Conservation (phyloP, 2,797 vertebrate genomes). For the Ceryle rudis region DNA sequence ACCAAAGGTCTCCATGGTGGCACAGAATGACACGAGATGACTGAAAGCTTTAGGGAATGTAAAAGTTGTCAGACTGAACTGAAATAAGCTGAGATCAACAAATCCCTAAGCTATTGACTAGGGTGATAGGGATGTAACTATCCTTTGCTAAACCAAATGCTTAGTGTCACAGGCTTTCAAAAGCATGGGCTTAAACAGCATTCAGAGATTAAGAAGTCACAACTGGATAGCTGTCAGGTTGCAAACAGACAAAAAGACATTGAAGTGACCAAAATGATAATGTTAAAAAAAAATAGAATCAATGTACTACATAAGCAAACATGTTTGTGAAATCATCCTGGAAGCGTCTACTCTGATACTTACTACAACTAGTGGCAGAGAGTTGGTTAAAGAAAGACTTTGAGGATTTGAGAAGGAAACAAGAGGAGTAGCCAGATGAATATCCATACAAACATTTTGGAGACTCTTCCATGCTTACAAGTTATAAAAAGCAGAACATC, state of each 20-base stretch:
- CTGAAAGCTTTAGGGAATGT: not conserved
- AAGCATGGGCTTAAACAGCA: not conserved
- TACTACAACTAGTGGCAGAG: not conserved
- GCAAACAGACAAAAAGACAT: not conserved
- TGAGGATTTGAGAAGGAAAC: not conserved
- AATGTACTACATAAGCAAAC: not conserved
- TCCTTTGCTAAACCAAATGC: not conserved
- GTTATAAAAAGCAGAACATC: not conserved
- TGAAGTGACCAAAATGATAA: not conserved
- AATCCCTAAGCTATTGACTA: not conserved
- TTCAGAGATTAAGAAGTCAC: not conserved
- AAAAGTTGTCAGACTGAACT: not conserved
- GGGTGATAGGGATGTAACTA: not conserved
- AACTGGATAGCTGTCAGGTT: not conserved
- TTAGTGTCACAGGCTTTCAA: not conserved
- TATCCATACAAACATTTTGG: not conserved
- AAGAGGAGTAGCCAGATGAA: not conserved
- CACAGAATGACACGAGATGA: not conserved
- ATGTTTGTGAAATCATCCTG: not conserved
- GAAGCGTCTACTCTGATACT: not conserved
- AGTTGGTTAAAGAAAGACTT: not conserved
- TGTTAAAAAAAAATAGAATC: not conserved
- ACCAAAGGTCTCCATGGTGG: not conserved
- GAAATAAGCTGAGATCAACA: not conserved
- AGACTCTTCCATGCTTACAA: not conserved